Evolutionary conservation across 2,888 invertebrate species (phyloP), one percentile per base, ranked within the genome.

Genomic region (Apotomis turbidana): DNA sequence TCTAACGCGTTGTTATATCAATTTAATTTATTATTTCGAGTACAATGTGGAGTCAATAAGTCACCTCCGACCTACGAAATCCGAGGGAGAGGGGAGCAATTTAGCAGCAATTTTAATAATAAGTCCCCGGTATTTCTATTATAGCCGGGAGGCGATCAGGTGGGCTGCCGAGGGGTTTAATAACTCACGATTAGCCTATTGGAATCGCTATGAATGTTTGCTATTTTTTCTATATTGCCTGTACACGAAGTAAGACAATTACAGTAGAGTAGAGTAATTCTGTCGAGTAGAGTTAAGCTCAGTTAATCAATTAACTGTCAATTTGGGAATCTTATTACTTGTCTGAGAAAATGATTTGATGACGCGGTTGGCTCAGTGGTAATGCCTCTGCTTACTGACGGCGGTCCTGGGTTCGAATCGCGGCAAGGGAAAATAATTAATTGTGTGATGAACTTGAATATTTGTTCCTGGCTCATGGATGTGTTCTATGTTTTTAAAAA

Each of bases 51-150:
- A 76, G 78, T 80, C 80, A 80, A 82, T 81, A 88, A 87, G 85
- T 88, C 87, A 86, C 83, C 87, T 85, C 82, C 83, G 80, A 84
- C 83, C 86, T 80, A 85, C 88, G 85, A 91, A 90, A 87, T 86
- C 85, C 85, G 85, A 90, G 91, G 91, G 88, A 78, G 89, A 84
- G 87, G 90, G 88, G 91, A 91, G 84, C 91, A 91, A 92, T 93
- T 91, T 91, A 91, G 89, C 91, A 93, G 94, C 93, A 93, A 94
- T 93, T 94, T 94, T 93, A 94, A 93, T 94, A 94, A 93, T 93
- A 93, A 93, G 93, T 90, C 91, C 87, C 86, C 82, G 94, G 94
- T 87, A 94, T 94, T 94, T 92, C 93, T 93, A 93, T 93, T 93
- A 93, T 91, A 90, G 89, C 90, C 81, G 87, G 87, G 87, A 86